These are phyloP conservation scores for Drosophila aldrichi DNA, from an alignment of 2,888 invertebrate genomes.

Conservation along the genomic window DNA sequence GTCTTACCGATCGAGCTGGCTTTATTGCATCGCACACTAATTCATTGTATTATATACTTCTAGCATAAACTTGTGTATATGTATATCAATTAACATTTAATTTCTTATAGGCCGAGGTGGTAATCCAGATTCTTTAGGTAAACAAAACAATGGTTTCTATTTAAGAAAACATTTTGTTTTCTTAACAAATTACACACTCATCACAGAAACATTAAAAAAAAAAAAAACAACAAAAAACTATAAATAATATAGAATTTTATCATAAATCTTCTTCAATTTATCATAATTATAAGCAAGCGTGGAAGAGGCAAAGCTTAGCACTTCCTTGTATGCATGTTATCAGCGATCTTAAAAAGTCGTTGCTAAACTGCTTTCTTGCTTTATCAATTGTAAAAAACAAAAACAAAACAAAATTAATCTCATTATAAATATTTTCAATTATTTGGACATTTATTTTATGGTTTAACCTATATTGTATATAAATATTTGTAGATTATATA, in stretches of 20 bases:
- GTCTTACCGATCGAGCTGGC: conserved; percentile 28
- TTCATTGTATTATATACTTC: conserved; percentile 8
- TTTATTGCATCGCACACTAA: conserved; percentile 46
- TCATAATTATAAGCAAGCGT: conserved; percentile 3
- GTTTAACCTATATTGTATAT: conserved; percentile 6
- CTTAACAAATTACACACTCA: conserved; percentile 17
- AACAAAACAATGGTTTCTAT: conserved; percentile 45
- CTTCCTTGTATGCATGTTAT: not conserved
- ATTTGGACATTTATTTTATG: conserved; percentile 3
- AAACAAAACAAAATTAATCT: not conserved
- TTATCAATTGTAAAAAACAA: conserved; percentile 1
- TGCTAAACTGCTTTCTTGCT: conserved; percentile 7
- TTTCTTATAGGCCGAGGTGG: conserved; percentile 79
- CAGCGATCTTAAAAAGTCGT: not conserved
- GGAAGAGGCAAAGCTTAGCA: not conserved
- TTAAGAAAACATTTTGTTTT: not conserved
- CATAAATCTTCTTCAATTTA: not conserved
- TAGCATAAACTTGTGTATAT: conserved; percentile 15
- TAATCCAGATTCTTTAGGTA: conserved; percentile 77
- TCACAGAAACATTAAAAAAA: not conserved
- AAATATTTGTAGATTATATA: not conserved
- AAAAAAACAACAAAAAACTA: not conserved
- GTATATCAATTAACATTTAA: conserved; percentile 63
- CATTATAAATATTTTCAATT: not conserved
- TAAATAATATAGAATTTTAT: not conserved